These are phyloP conservation scores for Euschistus heros DNA, from an alignment of 1,140 invertebrate species.

Conservation along the genomic window DNA sequence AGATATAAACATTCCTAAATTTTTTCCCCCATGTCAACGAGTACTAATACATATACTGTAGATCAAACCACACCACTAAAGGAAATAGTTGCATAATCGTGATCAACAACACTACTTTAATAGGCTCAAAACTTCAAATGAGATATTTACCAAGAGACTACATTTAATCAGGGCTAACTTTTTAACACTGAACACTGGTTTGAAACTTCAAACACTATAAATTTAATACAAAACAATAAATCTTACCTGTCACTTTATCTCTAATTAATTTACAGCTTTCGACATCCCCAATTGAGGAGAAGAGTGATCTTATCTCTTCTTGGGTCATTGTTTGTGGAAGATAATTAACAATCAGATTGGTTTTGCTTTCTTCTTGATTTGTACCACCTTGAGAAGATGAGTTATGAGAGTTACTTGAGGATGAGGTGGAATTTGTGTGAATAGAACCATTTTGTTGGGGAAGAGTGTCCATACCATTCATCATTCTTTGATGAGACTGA, in stretches of 20 bases:
- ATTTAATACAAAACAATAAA: background rate
- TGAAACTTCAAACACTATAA: too few species aligned
- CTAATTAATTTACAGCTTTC: conserved; percentile 98
- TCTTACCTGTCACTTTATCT: conserved; percentile 92
- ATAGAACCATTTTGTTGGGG: conserved; percentile 53
- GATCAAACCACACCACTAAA: too few species aligned
- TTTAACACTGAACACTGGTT: too few species aligned
- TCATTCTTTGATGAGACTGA: conserved; percentile 49
- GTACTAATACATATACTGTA: too few species aligned
- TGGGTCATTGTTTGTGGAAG: conserved; percentile 99
- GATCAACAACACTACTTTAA: too few species aligned
- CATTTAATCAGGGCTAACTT: too few species aligned
- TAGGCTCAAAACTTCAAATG: too few species aligned
- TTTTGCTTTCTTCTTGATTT: conserved; percentile 83
- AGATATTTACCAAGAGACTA: too few species aligned
- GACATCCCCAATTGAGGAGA: conserved; percentile 95
- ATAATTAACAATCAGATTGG: conserved; percentile 99
- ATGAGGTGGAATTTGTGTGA: conserved; percentile 34
- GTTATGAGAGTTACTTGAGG: conserved; percentile 33
- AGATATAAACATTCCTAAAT: too few species aligned
- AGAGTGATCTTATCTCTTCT: conserved; percentile 94
- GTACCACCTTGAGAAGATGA: conserved; percentile 37
- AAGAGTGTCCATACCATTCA: conserved; percentile 67
- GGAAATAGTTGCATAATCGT: too few species aligned
- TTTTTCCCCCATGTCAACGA: too few species aligned